Percentiles rank a stretch among this genome's conserved stretches.
Evolutionary conservation across 2,888 invertebrate species (phyloP).

Genomic region (Thalpophila matura): DNA sequence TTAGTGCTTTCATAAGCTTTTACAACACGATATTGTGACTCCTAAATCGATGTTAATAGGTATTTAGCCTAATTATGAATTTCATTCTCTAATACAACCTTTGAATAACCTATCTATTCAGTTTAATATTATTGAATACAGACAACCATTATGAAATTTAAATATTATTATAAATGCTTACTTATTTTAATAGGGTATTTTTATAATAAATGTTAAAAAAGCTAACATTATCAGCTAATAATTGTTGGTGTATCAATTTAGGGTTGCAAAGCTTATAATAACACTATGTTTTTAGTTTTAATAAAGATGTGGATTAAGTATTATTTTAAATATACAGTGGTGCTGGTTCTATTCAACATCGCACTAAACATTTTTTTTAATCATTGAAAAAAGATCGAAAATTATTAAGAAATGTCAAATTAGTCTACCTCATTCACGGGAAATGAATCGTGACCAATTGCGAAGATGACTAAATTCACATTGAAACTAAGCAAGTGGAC

Average conservation of each 20-base stretch:
- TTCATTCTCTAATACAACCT: conserved; percentile 55
- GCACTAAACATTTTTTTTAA: too few species aligned
- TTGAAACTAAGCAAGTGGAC: too few species aligned
- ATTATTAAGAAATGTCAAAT: too few species aligned
- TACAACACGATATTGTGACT: background rate
- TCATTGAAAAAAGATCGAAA: too few species aligned
- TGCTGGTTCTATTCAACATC: too few species aligned
- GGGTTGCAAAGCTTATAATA: conserved; percentile 30
- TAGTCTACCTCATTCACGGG: too few species aligned
- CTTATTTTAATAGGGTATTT: conserved; percentile 29
- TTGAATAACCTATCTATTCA: conserved; percentile 36
- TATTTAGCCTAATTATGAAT: conserved; percentile 52
- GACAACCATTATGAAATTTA: conserved; percentile 45
- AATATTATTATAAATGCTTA: conserved; percentile 27
- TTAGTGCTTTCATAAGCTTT: conserved; percentile 24
- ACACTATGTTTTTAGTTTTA: background rate
- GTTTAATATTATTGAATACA: conserved; percentile 34
- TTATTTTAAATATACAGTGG: too few species aligned
- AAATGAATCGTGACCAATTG: too few species aligned
- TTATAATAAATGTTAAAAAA: conserved; percentile 33
- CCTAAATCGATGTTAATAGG: conserved; percentile 42
- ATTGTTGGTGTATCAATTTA: conserved; percentile 17
- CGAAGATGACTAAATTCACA: too few species aligned
- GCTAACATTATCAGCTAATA: conserved; percentile 28
- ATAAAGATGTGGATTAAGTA: too few species aligned